phyloP scores from a whole-genome alignment of 2,113 vertebrate species.

The Cardinalis cardinalis region DNA sequence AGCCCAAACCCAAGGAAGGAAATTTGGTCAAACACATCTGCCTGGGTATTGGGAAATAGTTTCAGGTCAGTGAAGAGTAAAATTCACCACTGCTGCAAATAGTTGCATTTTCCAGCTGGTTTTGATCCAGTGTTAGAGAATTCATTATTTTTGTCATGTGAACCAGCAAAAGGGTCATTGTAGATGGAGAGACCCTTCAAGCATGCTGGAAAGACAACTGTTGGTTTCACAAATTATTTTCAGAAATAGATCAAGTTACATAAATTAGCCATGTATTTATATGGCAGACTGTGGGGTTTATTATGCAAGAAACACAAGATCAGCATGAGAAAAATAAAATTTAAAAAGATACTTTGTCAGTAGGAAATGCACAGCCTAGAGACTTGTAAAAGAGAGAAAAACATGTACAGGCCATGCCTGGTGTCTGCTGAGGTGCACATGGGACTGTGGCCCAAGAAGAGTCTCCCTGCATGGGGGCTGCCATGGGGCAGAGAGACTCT shows the following conservation, averaged over 20 bases:
- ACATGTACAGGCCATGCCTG: background rate
- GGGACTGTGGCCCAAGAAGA: no score
- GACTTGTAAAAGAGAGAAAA: background rate
- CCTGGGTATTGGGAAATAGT: background rate
- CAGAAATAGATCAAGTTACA: background rate
- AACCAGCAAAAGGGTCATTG: background rate
- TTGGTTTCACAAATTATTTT: background rate
- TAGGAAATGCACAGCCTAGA: background rate
- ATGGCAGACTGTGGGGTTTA: background rate
- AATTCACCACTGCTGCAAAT: background rate
- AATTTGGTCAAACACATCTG: background rate
- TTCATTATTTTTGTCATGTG: background rate
- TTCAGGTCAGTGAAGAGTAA: background rate
- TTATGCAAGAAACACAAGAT: background rate
- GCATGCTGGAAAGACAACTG: background rate
- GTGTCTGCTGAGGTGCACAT: rapidly evolving
- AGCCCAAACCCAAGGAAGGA: background rate
- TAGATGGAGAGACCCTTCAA: background rate
- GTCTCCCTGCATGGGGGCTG: background rate
- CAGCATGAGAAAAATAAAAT: background rate
- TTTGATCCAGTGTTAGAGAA: background rate
- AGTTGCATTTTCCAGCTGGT: background rate
- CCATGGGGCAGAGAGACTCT: background rate
- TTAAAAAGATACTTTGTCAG: background rate
- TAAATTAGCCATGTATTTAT: background rate